These are phyloP conservation scores for Oncorhynchus keta DNA, from an alignment of 2,113 vertebrate genomes.

Conservation along the genomic window DNA sequence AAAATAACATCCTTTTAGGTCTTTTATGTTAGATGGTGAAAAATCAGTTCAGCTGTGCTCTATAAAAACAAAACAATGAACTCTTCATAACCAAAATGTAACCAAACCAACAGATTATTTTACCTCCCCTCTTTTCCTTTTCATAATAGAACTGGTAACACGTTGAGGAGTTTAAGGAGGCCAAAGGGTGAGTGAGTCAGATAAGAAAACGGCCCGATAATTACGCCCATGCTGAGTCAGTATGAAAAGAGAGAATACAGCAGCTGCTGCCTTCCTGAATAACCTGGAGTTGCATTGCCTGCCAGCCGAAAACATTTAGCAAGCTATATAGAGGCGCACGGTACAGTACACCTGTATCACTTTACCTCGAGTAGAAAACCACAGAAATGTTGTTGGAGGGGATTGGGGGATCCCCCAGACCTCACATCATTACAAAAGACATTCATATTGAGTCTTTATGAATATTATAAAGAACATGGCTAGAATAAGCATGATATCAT, in stretches of 20 bases:
- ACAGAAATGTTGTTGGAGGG: conserved; percentile 18
- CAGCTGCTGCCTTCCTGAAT: conserved; percentile 56
- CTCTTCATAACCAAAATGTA: conserved; percentile 43
- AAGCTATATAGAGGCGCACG: conserved; percentile 6
- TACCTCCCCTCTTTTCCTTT: conserved; percentile 23
- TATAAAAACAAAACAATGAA: conserved; percentile 50
- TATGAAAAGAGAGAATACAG: conserved; percentile 41
- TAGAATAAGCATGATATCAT: background rate
- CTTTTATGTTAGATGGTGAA: conserved; percentile 19
- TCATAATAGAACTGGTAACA: conserved; percentile 44
- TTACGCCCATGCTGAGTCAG: conserved; percentile 58
- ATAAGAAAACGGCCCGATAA: conserved; percentile 61
- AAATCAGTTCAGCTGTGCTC: conserved; percentile 38
- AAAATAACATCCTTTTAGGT: background rate
- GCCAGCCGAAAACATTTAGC: conserved; percentile 21
- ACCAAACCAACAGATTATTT: conserved; percentile 38
- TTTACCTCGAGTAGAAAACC: conserved; percentile 21
- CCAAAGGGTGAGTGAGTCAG: conserved; percentile 55
- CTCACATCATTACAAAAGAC: background rate
- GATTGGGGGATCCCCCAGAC: background rate
- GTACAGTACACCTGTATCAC: conserved; percentile 10
- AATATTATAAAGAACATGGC: background rate
- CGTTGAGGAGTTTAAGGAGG: conserved; percentile 42
- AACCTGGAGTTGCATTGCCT: conserved; percentile 19
- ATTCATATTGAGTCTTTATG: background rate